Evolutionary conservation across 2,888 invertebrate genomes (phyloP).

Genomic region (Hemithea aestivaria): DNA sequence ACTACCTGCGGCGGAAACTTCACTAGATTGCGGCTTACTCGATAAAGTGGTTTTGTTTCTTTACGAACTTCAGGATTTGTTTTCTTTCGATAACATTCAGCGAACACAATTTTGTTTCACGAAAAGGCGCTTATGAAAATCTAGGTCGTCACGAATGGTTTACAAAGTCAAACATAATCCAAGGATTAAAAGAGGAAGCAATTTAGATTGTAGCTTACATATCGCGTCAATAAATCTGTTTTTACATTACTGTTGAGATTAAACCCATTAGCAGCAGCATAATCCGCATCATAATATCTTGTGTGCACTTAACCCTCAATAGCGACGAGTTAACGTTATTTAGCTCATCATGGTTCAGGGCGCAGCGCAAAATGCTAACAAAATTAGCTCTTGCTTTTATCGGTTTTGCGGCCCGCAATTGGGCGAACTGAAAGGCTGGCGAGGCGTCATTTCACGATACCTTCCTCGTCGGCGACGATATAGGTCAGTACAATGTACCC

Average conservation of each 20-base stretch:
- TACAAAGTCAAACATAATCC: no score
- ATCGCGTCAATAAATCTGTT: no score
- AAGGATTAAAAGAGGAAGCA: no score
- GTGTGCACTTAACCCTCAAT: slow-evolving; percentile 19
- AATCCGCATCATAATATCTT: slow-evolving; percentile 5
- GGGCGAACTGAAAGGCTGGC: slow-evolving; percentile 40
- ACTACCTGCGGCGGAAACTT: slow-evolving; percentile 33
- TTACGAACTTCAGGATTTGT: slow-evolving; percentile 11
- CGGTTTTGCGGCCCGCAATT: slow-evolving; percentile 34
- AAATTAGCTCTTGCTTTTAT: slow-evolving; percentile 44
- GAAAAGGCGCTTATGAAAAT: slow-evolving; percentile 10
- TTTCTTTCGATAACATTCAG: slow-evolving; percentile 12
- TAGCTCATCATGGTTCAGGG: slow-evolving; percentile 34
- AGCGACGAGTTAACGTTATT: slow-evolving; percentile 26
- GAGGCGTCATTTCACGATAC: slow-evolving; percentile 43
- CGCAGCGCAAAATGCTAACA: slow-evolving; percentile 35
- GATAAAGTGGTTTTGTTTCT: slow-evolving; percentile 22
- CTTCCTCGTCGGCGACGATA: slow-evolving; percentile 42
- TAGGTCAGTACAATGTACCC: slow-evolving; percentile 45
- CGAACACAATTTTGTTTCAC: slow-evolving; percentile 6
- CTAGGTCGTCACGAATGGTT: background rate
- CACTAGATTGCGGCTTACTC: slow-evolving; percentile 24
- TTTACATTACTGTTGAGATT: background rate
- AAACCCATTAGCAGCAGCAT: slow-evolving; percentile 1
- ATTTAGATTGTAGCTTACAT: no score